Percentiles rank a stretch among this genome's conserved stretches.
Conservation (phyloP, 2,888 invertebrate species). For the Acrocyrtus sp. region DNA sequence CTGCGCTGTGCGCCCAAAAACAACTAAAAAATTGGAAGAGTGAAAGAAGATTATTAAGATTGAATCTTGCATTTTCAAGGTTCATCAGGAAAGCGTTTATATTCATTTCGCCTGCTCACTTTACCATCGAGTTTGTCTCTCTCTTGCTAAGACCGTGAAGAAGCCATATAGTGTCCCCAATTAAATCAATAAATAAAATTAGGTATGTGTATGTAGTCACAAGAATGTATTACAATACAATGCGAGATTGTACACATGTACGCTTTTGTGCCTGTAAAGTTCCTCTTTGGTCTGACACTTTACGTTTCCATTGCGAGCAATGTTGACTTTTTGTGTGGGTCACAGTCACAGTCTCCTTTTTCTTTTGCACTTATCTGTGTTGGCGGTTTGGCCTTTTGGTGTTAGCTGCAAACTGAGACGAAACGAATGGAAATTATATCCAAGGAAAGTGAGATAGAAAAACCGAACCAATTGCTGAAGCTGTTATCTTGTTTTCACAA, state of each 20-base stretch:
- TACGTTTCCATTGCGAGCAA: too few relatives aligned
- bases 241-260: too few relatives aligned
- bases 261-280: too few relatives aligned
- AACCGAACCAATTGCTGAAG: too few relatives aligned
- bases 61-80: conserved; percentile 45
- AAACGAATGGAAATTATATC: conserved; percentile 48
- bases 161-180: conserved; percentile 46
- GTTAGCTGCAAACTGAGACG: conserved; percentile 38
- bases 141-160: conserved; percentile 43
- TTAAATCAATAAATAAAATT: conserved; percentile 34
- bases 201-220: too few relatives aligned
- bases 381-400: conserved; percentile 25
- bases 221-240: too few relatives aligned
- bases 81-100: conserved; percentile 37
- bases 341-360: too few relatives aligned
- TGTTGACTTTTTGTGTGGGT: too few relatives aligned
- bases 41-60: conserved; percentile 31
- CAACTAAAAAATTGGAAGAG: conserved; percentile 26
- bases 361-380: conserved; percentile 12
- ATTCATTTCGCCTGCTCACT: too few relatives aligned
- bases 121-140: conserved; percentile 20
- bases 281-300: too few relatives aligned
- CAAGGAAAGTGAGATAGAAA: conserved; percentile 44
- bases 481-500: conserved; percentile 30
- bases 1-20: conserved; percentile 15